These are phyloP conservation scores for Sinocyclocheilus grahami DNA, from an alignment of 2,113 vertebrate genomes.

Conservation along the genomic window DNA sequence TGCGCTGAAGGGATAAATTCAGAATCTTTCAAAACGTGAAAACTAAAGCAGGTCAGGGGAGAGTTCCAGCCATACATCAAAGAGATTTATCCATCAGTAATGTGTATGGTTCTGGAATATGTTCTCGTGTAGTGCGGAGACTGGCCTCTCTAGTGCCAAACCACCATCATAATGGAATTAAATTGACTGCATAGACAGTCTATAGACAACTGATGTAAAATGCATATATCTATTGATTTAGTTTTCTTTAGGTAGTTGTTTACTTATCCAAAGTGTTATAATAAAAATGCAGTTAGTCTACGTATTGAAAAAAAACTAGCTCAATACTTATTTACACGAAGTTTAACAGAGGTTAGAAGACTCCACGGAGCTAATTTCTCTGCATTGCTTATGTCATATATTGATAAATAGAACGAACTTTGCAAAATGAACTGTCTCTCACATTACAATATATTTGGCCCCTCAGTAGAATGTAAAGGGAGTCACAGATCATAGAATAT, in stretches of 20 bases:
- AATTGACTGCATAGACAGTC: constrained; percentile 21
- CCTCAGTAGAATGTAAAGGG: background rate
- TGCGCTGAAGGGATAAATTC: constrained; percentile 55
- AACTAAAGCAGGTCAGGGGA: constrained; percentile 33
- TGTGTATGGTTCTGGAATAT: constrained; percentile 30
- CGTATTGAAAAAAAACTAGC: background rate
- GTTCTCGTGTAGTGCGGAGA: background rate
- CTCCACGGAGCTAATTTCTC: background rate
- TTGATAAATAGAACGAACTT: background rate
- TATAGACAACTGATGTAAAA: constrained; percentile 27
- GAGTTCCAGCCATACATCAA: constrained; percentile 44
- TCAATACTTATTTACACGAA: background rate
- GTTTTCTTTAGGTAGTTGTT: constrained; percentile 21
- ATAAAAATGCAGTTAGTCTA: constrained; percentile 7
- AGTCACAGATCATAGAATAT: background rate
- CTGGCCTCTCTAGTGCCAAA: background rate
- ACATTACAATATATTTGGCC: background rate
- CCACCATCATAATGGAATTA: constrained; percentile 23
- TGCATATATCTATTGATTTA: constrained; percentile 30
- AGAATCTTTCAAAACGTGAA: constrained; percentile 48
- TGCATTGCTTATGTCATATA: background rate
- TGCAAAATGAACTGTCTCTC: background rate
- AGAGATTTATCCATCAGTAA: constrained; percentile 47
- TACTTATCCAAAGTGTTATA: background rate
- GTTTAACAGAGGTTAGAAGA: constrained; percentile 4